Conservation (phyloP, 2,113 vertebrate genomes). For the Vulpes ferrilata region DNA sequence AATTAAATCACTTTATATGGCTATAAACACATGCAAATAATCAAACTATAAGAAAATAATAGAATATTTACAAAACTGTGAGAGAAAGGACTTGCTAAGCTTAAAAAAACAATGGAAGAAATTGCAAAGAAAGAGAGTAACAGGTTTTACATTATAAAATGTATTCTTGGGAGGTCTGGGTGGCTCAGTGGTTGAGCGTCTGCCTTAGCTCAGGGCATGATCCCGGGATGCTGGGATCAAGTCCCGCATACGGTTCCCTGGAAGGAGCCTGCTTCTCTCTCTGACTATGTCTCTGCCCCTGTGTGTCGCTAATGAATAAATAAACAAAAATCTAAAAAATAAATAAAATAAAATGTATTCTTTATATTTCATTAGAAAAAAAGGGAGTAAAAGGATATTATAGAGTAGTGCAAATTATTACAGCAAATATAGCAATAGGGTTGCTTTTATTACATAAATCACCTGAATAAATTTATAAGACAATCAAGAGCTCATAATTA, state of each 20-base stretch:
- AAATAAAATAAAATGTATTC: neutral
- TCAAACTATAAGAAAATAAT: neutral
- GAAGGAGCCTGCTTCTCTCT: too few species aligned
- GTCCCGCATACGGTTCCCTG: too few species aligned
- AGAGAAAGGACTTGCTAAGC: neutral
- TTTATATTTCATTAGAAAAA: neutral
- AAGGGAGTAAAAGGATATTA: neutral
- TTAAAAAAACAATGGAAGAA: neutral
- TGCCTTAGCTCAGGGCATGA: too few species aligned
- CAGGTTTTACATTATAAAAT: neutral
- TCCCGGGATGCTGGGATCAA: too few species aligned
- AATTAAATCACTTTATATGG: neutral
- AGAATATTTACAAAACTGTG: constrained; percentile 7
- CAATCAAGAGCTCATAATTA: neutral
- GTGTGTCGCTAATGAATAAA: too few species aligned
- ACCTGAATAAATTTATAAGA: neutral
- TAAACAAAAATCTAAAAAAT: too few species aligned
- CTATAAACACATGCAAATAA: neutral
- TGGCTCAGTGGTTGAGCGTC: too few species aligned
- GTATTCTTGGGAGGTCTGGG: neutral
- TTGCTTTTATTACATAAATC: neutral
- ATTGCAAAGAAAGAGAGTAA: neutral
- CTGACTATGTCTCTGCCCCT: too few species aligned
- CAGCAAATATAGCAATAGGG: neutral
- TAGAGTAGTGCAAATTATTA: neutral